A percentile compares a stretch with the other conserved stretches of the same genome.
phyloP scores from a whole-genome alignment of 2,888 invertebrate genomes.

The Diplolepis rosae region DNA sequence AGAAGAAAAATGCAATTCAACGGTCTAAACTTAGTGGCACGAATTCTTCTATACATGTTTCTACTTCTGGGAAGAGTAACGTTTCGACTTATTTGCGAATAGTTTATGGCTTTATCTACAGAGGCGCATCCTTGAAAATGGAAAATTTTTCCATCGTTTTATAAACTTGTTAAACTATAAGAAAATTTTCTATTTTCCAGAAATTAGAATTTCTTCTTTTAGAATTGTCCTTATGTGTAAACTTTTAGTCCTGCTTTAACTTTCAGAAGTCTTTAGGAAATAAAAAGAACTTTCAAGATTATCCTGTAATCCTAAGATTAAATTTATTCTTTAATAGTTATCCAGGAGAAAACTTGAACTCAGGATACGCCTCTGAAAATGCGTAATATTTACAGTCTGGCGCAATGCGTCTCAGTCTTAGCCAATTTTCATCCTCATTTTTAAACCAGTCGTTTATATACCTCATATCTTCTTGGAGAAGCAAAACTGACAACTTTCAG shows the following conservation, averaged over 20 bases:
- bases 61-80: slow-evolving; percentile 11
- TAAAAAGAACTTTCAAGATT: no score
- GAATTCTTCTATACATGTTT: slow-evolving; percentile 9
- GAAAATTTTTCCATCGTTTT: neutral
- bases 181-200: no score
- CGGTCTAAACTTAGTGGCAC: slow-evolving; percentile 9
- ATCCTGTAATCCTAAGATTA: no score
- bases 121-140: neutral
- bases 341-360: neutral
- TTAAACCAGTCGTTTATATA: slow-evolving; percentile 3
- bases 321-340: neutral
- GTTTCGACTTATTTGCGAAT: neutral
- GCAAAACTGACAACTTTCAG: neutral
- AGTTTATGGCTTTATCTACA: neutral
- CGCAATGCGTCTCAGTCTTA: slow-evolving; percentile 27
- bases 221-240: neutral
- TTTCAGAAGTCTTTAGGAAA: no score
- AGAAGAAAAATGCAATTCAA: slow-evolving; percentile 6
- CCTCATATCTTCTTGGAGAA: neutral
- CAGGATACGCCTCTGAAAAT: slow-evolving; percentile 9
- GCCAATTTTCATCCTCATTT: slow-evolving; percentile 11
- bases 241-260: no score
- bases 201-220: no score
- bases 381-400: slow-evolving; percentile 8
- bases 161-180: no score